These are phyloP conservation scores for Albula glossodonta DNA, from an alignment of 2,113 vertebrate species.

Conservation along the genomic window DNA sequence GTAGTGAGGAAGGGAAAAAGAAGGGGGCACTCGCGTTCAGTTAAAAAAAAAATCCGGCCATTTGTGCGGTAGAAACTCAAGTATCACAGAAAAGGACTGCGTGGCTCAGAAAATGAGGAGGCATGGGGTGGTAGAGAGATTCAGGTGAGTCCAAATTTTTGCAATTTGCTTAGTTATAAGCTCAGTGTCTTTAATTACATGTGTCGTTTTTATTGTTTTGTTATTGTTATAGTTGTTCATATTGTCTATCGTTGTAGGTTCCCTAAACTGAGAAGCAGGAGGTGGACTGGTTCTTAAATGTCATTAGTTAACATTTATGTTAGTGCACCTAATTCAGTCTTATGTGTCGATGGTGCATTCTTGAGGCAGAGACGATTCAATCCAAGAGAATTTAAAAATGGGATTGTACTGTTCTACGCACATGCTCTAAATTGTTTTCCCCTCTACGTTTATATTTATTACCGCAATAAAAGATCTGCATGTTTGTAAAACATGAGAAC, in stretches of 20 bases:
- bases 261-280: background rate
- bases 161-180: background rate
- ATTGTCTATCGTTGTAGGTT: background rate
- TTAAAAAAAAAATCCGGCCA: conserved; percentile 36
- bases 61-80: conserved; percentile 37
- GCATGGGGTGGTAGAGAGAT: conserved; percentile 51
- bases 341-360: background rate
- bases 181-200: background rate
- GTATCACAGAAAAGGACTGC: conserved; percentile 57
- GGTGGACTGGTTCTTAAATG: background rate
- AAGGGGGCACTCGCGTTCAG: conserved; percentile 86
- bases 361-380: background rate
- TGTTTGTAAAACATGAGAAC: background rate
- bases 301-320: background rate
- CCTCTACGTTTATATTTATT: background rate
- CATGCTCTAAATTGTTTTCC: background rate
- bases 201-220: background rate
- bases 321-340: background rate
- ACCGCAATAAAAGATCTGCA: no score
- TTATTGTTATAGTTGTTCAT: background rate
- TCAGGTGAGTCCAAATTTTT: conserved; percentile 70
- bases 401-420: background rate
- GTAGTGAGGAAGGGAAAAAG: conserved; percentile 80
- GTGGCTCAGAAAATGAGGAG: conserved; percentile 56
- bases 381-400: background rate